Conservation (phyloP, 1,140 invertebrate species). For the Idris sp. region DNA sequence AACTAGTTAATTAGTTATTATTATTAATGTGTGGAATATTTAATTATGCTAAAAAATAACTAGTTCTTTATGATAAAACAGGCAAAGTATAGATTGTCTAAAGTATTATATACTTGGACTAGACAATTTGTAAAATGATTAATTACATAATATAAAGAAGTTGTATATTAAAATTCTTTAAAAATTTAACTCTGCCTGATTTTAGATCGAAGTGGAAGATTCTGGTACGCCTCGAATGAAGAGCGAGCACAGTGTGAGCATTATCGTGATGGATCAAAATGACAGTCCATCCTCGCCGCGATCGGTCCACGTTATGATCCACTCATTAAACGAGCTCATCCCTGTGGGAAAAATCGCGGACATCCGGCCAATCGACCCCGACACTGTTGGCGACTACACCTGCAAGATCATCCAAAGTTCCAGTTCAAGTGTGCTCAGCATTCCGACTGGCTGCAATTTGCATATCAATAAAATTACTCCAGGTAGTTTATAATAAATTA, state of each 20-base stretch:
- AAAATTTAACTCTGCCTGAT: not conserved
- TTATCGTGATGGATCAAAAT: slow-evolving; percentile 92
- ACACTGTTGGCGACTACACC: slow-evolving; percentile 90
- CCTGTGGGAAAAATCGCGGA: slow-evolving; percentile 91
- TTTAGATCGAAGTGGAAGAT: slow-evolving; percentile 90
- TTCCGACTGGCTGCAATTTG: slow-evolving; percentile 88
- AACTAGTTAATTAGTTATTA: no score
- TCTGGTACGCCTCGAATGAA: slow-evolving; percentile 90
- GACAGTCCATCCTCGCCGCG: slow-evolving; percentile 92
- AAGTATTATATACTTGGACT: no score
- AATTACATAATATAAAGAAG: no score
- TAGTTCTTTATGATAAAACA: no score
- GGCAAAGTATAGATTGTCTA: no score
- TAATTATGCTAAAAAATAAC: no score
- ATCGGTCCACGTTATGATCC: slow-evolving; percentile 88
- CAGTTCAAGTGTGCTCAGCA: slow-evolving; percentile 83
- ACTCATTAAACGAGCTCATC: slow-evolving; percentile 85
- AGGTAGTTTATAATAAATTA: slow-evolving; percentile 69
- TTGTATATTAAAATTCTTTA: no score
- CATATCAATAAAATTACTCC: slow-evolving; percentile 84
- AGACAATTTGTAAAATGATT: no score
- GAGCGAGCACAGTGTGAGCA: slow-evolving; percentile 86
- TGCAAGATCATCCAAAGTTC: slow-evolving; percentile 86
- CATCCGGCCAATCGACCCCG: slow-evolving; percentile 93
- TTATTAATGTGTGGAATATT: no score